Conservation (phyloP, 2,797 vertebrate genomes). For the Melopsittacus undulatus region DNA sequence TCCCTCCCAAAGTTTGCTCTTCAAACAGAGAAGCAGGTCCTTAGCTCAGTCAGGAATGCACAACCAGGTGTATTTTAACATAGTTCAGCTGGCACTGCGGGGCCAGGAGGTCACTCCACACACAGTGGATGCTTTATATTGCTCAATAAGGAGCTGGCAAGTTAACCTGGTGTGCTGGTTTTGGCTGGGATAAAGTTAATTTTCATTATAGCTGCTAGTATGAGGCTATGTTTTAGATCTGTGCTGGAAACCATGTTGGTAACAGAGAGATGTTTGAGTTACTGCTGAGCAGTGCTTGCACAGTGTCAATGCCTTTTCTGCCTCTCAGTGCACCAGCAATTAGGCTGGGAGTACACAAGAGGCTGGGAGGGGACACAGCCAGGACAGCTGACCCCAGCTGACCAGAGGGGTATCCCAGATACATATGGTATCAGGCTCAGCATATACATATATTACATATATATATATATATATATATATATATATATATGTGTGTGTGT, state of each 20-base stretch:
- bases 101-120: background rate
- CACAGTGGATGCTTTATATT: background rate
- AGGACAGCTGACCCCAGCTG: background rate
- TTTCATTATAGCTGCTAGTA: background rate
- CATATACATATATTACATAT: background rate
- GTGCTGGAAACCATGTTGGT: background rate
- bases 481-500: background rate
- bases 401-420: background rate
- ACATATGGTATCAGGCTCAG: background rate
- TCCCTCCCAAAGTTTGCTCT: background rate
- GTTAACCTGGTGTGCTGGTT: background rate
- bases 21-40: background rate
- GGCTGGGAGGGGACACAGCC: background rate
- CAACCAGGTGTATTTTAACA: background rate
- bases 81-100: accelerated
- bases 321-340: background rate
- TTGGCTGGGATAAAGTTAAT: background rate
- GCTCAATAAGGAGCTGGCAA: background rate
- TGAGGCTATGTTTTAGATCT: background rate
- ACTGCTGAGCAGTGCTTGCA: background rate
- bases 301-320: background rate
- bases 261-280: background rate
- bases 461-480: too few relatives aligned
- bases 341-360: background rate
- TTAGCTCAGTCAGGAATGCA: background rate